Conservation (phyloP, 2,113 vertebrate genomes). For the Lasiurus cinereus region DNA sequence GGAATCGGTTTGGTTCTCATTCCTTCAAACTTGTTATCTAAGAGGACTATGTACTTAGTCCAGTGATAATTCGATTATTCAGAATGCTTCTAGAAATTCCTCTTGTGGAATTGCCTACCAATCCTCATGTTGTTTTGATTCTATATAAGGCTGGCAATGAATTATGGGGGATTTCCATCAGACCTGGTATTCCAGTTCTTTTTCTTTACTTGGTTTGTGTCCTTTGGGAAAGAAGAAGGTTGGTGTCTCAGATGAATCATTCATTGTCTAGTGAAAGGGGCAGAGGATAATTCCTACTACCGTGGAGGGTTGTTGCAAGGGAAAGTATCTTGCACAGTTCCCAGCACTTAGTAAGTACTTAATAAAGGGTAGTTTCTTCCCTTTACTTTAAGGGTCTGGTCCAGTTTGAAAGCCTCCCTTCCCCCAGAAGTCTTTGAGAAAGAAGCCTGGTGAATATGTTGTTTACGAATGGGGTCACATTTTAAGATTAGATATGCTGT, state of each 20-base stretch:
- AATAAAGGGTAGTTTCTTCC: background rate
- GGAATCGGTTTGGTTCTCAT: background rate
- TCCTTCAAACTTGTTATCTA: background rate
- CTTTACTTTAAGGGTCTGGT: background rate
- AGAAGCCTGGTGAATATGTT: background rate
- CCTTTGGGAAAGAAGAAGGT: background rate
- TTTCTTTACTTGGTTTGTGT: background rate
- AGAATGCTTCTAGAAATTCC: background rate
- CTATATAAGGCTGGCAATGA: background rate
- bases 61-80: background rate
- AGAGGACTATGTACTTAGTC: background rate
- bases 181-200: background rate
- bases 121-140: background rate
- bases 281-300: background rate
- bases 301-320: background rate
- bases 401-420: background rate
- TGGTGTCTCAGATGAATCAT: background rate
- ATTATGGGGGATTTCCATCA: background rate
- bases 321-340: background rate
- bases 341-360: background rate
- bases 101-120: background rate
- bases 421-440: background rate
- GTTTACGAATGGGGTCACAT: background rate
- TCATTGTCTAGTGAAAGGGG: background rate
- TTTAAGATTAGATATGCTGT: conserved; percentile 1